These are phyloP conservation scores for Melanotaenia duboulayi DNA, from an alignment of 2,113 vertebrate genomes.

Conservation along the genomic window DNA sequence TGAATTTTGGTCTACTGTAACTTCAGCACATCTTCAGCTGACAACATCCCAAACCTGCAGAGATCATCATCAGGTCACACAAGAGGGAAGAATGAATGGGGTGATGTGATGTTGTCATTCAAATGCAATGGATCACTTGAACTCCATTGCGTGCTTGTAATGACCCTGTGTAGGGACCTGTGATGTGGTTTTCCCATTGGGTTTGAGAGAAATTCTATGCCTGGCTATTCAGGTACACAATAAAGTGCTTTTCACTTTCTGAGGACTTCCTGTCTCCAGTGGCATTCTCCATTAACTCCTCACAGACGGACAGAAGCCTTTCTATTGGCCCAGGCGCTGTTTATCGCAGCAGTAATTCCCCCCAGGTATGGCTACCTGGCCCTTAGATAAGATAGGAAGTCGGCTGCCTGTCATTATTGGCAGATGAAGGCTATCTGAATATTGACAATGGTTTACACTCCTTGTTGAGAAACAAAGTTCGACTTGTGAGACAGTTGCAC, in stretches of 20 bases:
- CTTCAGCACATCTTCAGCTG: constrained; percentile 46
- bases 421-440: constrained; percentile 74
- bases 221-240: constrained; percentile 78
- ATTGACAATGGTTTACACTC: constrained; percentile 71
- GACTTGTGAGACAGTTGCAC: constrained; percentile 66
- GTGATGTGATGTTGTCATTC: constrained; percentile 75
- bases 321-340: constrained; percentile 69
- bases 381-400: constrained; percentile 77
- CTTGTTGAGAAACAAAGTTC: constrained; percentile 77
- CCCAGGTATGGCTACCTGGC: constrained; percentile 70
- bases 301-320: constrained; percentile 69
- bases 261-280: constrained; percentile 83
- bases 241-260: constrained; percentile 82
- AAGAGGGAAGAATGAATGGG: constrained; percentile 64
- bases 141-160: constrained; percentile 70
- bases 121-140: constrained; percentile 78
- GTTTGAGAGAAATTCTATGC: constrained; percentile 73
- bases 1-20: constrained; percentile 33
- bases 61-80: constrained; percentile 65
- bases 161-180: constrained; percentile 73
- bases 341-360: constrained; percentile 76
- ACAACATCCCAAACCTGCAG: constrained; percentile 61
- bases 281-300: constrained; percentile 80
- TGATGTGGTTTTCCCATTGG: constrained; percentile 77
- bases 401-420: constrained; percentile 71